These are phyloP conservation scores for Macrosoma leucophasiata DNA, from an alignment of 2,888 invertebrate species.

Conservation along the genomic window DNA sequence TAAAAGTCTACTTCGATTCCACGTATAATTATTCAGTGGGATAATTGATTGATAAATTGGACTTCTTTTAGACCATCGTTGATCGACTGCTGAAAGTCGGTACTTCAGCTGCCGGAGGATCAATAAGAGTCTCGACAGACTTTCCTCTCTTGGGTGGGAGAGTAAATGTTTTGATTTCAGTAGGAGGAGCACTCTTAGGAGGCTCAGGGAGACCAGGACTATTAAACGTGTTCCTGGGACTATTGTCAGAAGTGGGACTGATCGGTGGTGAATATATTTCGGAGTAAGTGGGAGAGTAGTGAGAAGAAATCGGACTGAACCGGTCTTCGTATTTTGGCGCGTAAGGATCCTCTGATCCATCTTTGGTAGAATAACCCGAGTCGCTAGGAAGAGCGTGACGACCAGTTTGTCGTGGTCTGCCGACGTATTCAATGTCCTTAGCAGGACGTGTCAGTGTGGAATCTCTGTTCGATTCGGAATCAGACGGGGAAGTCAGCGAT, in stretches of 20 bases:
- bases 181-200: conserved; percentile 59
- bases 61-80: conserved; percentile 58
- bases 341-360: conserved; percentile 62
- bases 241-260: conserved; percentile 62
- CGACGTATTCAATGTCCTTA: conserved; percentile 78
- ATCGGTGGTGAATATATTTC: conserved; percentile 68
- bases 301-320: conserved; percentile 63
- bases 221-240: conserved; percentile 57
- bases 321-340: conserved; percentile 53
- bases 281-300: conserved; percentile 69
- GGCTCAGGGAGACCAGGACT: conserved; percentile 57
- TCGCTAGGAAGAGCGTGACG: conserved; percentile 73
- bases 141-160: conserved; percentile 59
- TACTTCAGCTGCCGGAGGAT: conserved; percentile 52
- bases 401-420: conserved; percentile 75
- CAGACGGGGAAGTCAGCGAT: conserved; percentile 72
- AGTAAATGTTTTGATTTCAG: conserved; percentile 61
- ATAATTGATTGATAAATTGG: conserved; percentile 11
- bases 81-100: conserved; percentile 61
- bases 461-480: conserved; percentile 76
- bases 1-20: too few relatives aligned
- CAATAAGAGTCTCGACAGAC: conserved; percentile 63
- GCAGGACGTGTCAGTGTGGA: conserved; percentile 74
- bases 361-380: conserved; percentile 65
- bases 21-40: conserved; percentile 27